phyloP scores from a whole-genome alignment of 2,113 vertebrate species.

The Conger conger region DNA sequence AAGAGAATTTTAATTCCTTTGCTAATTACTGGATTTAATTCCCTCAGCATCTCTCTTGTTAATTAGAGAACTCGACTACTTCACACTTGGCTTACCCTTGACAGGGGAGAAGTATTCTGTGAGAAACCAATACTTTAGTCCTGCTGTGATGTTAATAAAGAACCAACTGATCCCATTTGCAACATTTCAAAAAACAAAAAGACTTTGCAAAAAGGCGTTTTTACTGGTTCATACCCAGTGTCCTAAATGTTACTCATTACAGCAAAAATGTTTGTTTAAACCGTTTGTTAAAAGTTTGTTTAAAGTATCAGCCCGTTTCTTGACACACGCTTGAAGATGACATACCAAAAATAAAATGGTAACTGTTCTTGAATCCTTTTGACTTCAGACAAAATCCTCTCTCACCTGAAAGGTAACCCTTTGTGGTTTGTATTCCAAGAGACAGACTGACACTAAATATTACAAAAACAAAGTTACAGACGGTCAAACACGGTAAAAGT shows the following conservation, averaged over 20 bases:
- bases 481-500: no score
- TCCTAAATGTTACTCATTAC: not conserved
- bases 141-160: not conserved
- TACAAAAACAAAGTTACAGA: no score
- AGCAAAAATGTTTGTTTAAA: not conserved
- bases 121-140: no score
- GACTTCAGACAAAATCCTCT: no score
- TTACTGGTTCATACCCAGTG: not conserved
- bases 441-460: no score
- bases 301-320: no score
- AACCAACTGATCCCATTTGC: not conserved
- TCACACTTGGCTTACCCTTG: not conserved
- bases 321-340: no score
- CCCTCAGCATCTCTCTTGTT: conserved; percentile 8
- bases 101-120: not conserved
- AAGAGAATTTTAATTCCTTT: not conserved
- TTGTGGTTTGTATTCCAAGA: no score
- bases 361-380: no score
- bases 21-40: conserved; percentile 23
- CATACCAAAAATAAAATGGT: no score
- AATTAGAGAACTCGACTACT: conserved; percentile 2
- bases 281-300: no score
- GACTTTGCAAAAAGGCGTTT: not conserved
- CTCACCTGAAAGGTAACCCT: no score
- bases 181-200: not conserved